Evolutionary conservation across 2,797 vertebrate genomes (phyloP).

Genomic region (Notolabrus celidotus): DNA sequence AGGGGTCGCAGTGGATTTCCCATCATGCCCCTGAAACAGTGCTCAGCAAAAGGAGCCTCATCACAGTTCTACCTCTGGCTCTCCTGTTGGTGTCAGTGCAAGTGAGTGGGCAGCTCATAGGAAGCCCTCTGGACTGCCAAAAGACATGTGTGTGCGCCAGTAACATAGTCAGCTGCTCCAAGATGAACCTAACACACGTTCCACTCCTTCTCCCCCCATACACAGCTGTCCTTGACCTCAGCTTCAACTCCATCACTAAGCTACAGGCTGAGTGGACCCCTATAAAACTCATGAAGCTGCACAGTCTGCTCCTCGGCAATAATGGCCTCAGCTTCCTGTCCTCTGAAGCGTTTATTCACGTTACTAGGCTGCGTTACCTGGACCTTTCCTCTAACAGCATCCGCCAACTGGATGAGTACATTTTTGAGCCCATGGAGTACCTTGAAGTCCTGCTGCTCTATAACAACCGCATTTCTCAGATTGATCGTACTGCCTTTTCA

Average conservation of each 20-base stretch:
- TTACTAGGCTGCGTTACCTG: slow-evolving; percentile 89
- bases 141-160: slow-evolving; percentile 92
- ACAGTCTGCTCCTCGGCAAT: slow-evolving; percentile 91
- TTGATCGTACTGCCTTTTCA: slow-evolving; percentile 92
- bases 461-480: slow-evolving; percentile 90
- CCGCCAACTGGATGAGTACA: slow-evolving; percentile 88
- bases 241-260: slow-evolving; percentile 90
- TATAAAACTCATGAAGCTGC: slow-evolving; percentile 82
- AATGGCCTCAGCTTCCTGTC: slow-evolving; percentile 93
- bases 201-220: slow-evolving; percentile 87
- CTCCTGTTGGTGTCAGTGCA: slow-evolving; percentile 44
- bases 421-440: slow-evolving; percentile 89
- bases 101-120: slow-evolving; percentile 33
- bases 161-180: slow-evolving; percentile 95
- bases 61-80: slow-evolving; percentile 48
- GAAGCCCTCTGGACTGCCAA: slow-evolving; percentile 82
- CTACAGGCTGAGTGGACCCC: slow-evolving; percentile 91
- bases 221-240: slow-evolving; percentile 91
- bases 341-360: slow-evolving; percentile 90
- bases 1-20: slow-evolving; percentile 32
- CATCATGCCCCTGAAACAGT: slow-evolving; percentile 13
- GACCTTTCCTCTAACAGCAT: slow-evolving; percentile 94
- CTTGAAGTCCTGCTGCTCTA: slow-evolving; percentile 95
- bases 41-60: slow-evolving; percentile 28
- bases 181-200: slow-evolving; percentile 84